phyloP scores from a whole-genome alignment of 2,888 invertebrate species.

The Coenonympha arcania region DNA sequence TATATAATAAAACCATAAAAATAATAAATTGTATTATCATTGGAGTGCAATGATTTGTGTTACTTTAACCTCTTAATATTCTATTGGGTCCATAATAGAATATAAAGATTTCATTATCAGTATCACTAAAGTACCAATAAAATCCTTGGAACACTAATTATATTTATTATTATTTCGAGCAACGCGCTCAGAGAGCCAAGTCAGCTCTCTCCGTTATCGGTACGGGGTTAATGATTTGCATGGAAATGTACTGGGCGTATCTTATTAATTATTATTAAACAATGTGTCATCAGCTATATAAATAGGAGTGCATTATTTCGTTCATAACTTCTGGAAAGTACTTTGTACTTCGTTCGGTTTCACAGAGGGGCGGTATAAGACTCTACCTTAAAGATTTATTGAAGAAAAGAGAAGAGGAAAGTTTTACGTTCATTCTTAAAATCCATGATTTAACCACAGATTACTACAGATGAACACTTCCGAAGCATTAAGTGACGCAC shows the following conservation, averaged over 20 bases:
- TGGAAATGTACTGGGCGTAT: constrained; percentile 62
- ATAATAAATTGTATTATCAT: background rate
- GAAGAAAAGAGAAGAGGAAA: too few species aligned
- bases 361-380: too few species aligned
- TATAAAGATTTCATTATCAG: constrained; percentile 8
- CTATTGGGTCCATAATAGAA: constrained; percentile 12
- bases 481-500: too few species aligned
- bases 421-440: too few species aligned
- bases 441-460: too few species aligned
- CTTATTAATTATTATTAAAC: constrained; percentile 2
- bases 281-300: constrained; percentile 37
- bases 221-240: constrained; percentile 46
- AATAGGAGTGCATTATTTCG: background rate
- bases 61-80: background rate
- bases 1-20: background rate
- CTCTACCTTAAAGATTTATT: too few species aligned
- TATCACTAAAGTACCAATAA: constrained; percentile 5
- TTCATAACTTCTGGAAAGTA: background rate
- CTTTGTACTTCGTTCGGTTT: too few species aligned
- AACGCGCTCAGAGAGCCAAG: constrained; percentile 12
- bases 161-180: background rate
- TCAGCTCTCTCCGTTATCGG: constrained; percentile 37
- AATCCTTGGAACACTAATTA: background rate
- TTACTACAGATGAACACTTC: too few species aligned
- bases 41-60: background rate